Conservation (phyloP, 2,888 invertebrate species). For the Carterocephalus palaemon region DNA sequence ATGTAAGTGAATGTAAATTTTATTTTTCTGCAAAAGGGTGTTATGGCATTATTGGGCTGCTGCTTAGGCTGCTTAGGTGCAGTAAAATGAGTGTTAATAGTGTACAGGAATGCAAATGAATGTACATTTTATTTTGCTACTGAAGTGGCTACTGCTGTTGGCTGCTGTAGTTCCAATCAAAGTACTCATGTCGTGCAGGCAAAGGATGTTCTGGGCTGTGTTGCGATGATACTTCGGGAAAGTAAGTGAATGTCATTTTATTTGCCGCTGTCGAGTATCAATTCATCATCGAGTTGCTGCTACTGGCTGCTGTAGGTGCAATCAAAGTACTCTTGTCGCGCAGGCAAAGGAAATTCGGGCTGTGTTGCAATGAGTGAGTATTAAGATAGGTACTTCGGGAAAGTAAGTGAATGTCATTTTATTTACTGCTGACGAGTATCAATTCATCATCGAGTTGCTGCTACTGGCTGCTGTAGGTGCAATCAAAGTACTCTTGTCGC, state of each 20-base stretch:
- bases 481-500: background rate
- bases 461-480: background rate
- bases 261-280: no score
- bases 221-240: no score
- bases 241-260: no score
- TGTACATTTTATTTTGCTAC: no score
- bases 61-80: no score
- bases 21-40: no score
- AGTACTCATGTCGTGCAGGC: constrained; percentile 85
- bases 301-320: background rate
- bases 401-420: background rate
- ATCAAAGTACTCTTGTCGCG: background rate
- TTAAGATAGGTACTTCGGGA: background rate
- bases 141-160: constrained; percentile 81
- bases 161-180: constrained; percentile 84
- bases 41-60: no score
- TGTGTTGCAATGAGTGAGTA: background rate
- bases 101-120: no score
- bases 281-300: no score
- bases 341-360: background rate
- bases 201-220: constrained; percentile 86
- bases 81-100: no score
- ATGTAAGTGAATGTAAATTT: no score
- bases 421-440: background rate
- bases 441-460: background rate